A percentile compares a stretch with the other conserved stretches of the same genome.
Conservation (phyloP, 2,888 invertebrate genomes). For the Coelogynopora nodosa region DNA sequence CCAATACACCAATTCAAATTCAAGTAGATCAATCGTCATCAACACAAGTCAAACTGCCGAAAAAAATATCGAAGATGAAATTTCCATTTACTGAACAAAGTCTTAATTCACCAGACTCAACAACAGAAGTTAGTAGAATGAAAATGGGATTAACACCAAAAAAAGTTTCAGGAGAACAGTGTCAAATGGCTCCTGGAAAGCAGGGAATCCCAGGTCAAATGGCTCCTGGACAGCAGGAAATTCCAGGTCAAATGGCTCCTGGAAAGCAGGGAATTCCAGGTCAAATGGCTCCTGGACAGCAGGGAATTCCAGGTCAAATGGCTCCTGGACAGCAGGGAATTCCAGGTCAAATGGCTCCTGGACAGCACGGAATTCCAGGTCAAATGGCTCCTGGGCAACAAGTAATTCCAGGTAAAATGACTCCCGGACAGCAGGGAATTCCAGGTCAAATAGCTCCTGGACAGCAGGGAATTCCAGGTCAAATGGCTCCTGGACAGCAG, state of each 20-base stretch:
- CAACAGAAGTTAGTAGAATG: not conserved
- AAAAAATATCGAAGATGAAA: not conserved
- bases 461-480: not conserved
- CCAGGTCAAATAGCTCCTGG: conserved; percentile 6
- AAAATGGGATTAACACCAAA: conserved; percentile 26
- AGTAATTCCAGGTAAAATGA: conserved; percentile 6
- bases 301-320: not conserved
- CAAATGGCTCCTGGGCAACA: conserved; percentile 18
- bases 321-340: not conserved
- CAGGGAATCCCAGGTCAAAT: not conserved
- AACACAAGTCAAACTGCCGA: not conserved
- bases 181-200: not conserved
- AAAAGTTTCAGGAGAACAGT: not conserved
- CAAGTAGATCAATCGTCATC: conserved; percentile 14
- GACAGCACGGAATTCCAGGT: not conserved
- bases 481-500: conserved; percentile 14
- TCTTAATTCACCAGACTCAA: not conserved
- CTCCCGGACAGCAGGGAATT: not conserved
- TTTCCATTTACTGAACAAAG: not conserved
- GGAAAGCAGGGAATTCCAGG: not conserved
- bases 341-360: conserved; percentile 23
- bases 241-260: conserved; percentile 10
- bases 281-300: conserved; percentile 13
- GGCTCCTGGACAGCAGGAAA: not conserved
- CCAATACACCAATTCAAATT: conserved; percentile 55